phyloP scores from a whole-genome alignment of 2,113 vertebrate species.

The Suricata suricatta region DNA sequence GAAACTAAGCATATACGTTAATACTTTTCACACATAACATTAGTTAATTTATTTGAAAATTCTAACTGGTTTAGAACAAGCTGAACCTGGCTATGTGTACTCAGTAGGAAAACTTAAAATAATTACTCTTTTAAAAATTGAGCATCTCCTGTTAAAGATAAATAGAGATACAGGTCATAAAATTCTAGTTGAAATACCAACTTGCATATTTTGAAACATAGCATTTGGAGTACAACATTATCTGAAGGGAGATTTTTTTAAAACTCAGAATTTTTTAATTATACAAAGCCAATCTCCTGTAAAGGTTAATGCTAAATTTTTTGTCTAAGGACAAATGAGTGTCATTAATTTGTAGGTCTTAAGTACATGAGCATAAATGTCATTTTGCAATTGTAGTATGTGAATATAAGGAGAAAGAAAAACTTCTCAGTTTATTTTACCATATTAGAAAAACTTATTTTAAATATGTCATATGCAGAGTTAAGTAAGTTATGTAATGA shows the following conservation, averaged over 20 bases:
- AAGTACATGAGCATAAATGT: neutral
- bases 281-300: neutral
- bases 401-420: neutral
- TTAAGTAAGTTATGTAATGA: neutral
- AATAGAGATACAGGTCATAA: neutral
- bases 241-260: neutral
- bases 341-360: neutral
- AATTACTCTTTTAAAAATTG: neutral
- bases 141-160: neutral
- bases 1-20: neutral
- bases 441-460: neutral
- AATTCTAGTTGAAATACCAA: neutral
- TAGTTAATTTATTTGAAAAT: neutral
- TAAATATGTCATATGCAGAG: neutral
- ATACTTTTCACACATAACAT: neutral
- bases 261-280: neutral
- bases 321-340: neutral
- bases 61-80: neutral
- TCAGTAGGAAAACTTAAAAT: neutral
- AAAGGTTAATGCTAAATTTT: constrained; percentile 41
- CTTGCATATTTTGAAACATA: neutral
- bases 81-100: neutral
- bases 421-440: neutral
- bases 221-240: neutral
- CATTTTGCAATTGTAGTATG: neutral